Conservation (phyloP, 2,888 invertebrate genomes). For the Volucella bombylans region DNA sequence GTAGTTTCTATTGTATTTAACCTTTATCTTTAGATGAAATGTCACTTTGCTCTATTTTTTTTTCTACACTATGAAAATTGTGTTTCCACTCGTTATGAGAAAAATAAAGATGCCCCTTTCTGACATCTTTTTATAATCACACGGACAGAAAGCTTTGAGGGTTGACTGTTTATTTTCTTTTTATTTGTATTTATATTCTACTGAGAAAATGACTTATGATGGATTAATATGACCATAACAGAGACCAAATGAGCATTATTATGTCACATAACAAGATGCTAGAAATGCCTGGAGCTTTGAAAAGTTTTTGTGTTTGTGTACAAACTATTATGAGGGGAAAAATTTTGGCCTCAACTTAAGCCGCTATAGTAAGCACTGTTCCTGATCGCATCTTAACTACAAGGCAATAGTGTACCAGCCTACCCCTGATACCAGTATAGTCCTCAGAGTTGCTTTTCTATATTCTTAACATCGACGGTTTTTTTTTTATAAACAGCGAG, state of each 20-base stretch:
- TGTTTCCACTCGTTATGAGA: constrained; percentile 4
- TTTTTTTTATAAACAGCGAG: too few species aligned
- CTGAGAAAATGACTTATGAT: constrained; percentile 21
- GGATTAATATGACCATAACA: constrained; percentile 53
- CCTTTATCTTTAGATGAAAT: constrained; percentile 17
- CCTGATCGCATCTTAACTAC: too few species aligned
- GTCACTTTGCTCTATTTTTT: constrained; percentile 28
- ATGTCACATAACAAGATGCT: constrained; percentile 23
- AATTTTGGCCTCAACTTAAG: too few species aligned
- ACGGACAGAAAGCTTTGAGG: constrained; percentile 13
- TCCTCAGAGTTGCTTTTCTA: too few species aligned
- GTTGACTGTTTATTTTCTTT: neutral
- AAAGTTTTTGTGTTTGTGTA: neutral
- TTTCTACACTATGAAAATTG: constrained; percentile 12
- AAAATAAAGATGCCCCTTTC: constrained; percentile 11
- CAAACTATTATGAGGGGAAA: too few species aligned
- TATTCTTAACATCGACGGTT: too few species aligned
- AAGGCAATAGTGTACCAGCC: too few species aligned
- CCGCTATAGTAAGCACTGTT: too few species aligned
- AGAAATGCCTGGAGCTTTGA: too few species aligned
- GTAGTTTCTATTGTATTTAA: constrained; percentile 11
- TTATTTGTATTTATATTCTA: neutral
- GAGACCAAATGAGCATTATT: constrained; percentile 41
- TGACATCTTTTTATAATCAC: constrained; percentile 26
- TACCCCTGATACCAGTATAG: too few species aligned